A percentile compares a stretch with the other conserved stretches of the same genome.
phyloP scores from a whole-genome alignment of 2,797 vertebrate genomes.

The Poeciliopsis presidionis region DNA sequence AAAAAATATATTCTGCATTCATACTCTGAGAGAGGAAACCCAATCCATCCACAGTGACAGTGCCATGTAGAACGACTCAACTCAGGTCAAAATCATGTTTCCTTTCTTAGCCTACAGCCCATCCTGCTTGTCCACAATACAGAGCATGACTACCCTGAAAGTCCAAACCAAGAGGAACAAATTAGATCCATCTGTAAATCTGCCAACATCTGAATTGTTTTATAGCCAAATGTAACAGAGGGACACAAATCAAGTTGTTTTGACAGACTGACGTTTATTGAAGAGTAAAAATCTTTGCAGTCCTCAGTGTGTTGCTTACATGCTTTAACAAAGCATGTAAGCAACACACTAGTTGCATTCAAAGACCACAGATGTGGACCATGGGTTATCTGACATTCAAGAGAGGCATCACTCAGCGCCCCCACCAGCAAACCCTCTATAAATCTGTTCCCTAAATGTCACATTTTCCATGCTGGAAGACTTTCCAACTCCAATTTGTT shows the following conservation, averaged over 20 bases:
- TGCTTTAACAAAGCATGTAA: constrained; percentile 9
- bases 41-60: constrained; percentile 57
- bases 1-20: constrained; percentile 41
- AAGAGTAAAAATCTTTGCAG: neutral
- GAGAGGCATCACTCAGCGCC: constrained; percentile 20
- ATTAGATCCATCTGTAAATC: constrained; percentile 17
- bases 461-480: constrained; percentile 47
- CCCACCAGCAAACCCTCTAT: constrained; percentile 29
- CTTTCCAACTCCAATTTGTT: constrained; percentile 43
- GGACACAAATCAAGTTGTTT: constrained; percentile 5
- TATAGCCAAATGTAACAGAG: constrained; percentile 13
- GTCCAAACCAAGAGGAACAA: constrained; percentile 28
- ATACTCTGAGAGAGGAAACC: constrained; percentile 47
- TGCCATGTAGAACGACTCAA: constrained; percentile 28
- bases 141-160: constrained; percentile 13
- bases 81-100: constrained; percentile 40
- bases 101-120: constrained; percentile 42
- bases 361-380: constrained; percentile 9
- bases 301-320: no score
- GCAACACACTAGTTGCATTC: neutral
- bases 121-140: constrained; percentile 33
- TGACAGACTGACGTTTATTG: constrained; percentile 5
- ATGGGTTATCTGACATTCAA: constrained; percentile 14
- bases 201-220: constrained; percentile 19
- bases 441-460: constrained; percentile 58